phyloP scores from a whole-genome alignment of 2,113 vertebrate species.

The Sialia sialis region DNA sequence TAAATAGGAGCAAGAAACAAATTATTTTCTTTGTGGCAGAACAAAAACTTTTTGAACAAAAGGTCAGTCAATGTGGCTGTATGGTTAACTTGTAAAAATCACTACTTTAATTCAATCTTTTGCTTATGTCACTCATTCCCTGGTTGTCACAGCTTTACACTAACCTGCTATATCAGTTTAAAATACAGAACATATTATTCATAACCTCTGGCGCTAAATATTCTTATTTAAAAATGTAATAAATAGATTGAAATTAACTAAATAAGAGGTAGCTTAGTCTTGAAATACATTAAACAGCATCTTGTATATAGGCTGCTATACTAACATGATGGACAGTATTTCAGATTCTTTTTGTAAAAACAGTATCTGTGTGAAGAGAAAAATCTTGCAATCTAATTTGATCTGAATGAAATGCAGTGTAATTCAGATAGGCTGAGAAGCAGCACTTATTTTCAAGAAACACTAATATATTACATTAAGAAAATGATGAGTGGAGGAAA shows the following conservation, averaged over 20 bases:
- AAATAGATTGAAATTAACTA: neutral
- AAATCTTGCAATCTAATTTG: neutral
- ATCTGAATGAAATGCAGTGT: neutral
- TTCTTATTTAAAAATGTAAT: neutral
- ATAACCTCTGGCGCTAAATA: neutral
- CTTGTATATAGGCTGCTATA: neutral
- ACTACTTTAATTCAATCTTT: neutral
- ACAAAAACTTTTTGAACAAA: neutral
- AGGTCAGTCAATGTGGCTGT: neutral
- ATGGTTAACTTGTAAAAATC: neutral
- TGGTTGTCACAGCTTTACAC: neutral
- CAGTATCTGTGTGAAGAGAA: neutral
- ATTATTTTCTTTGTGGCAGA: neutral
- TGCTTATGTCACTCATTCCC: neutral
- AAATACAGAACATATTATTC: neutral
- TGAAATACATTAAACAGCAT: neutral
- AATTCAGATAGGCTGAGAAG: neutral
- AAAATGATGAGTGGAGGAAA: neutral
- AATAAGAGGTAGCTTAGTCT: neutral
- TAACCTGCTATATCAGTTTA: neutral
- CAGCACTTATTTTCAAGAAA: neutral
- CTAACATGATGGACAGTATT: neutral
- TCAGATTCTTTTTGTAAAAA: neutral
- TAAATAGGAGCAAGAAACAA: neutral
- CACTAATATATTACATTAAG: neutral